Percentiles rank a stretch among this genome's conserved stretches.
Conservation (phyloP, 2,888 invertebrate genomes). For the Conchocele bisecta region DNA sequence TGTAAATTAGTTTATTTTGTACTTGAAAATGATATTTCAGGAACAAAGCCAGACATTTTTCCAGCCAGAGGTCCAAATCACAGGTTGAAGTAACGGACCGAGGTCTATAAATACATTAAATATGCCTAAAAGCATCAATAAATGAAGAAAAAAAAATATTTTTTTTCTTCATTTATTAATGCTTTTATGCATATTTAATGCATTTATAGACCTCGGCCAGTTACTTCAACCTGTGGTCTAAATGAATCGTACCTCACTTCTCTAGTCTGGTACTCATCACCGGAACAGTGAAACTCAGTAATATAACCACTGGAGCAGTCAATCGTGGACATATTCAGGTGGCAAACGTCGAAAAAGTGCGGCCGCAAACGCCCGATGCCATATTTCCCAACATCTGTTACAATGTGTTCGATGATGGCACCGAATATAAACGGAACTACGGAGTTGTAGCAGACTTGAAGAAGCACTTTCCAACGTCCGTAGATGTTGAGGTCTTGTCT, state of each 20-base stretch:
- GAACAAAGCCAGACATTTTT: no score
- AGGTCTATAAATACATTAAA: no score
- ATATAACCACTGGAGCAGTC: slow-evolving; percentile 64
- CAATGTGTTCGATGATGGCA: slow-evolving; percentile 91
- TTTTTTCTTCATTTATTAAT: no score
- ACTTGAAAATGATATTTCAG: no score
- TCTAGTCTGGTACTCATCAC: slow-evolving; percentile 51
- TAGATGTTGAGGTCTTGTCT: slow-evolving; percentile 33
- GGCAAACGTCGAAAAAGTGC: slow-evolving; percentile 95
- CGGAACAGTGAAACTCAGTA: slow-evolving; percentile 67
- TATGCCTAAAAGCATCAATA: no score
- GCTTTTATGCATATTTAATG: no score
- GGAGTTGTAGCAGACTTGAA: slow-evolving; percentile 46
- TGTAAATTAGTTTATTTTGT: no score
- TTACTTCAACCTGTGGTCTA: no score
- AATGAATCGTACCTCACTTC: slow-evolving; percentile 72
- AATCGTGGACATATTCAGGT: slow-evolving; percentile 84
- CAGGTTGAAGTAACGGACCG: no score
- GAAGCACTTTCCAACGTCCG: slow-evolving; percentile 88
- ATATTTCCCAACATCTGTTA: slow-evolving; percentile 97
- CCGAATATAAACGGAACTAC: slow-evolving; percentile 90
- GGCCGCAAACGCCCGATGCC: slow-evolving; percentile 96
- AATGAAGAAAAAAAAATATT: no score
- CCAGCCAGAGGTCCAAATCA: no score
- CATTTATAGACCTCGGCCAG: no score